Evolutionary conservation across 2,797 vertebrate genomes (phyloP), one percentile per base, ranked within the genome.

Genomic region (Myotis findleyi): DNA sequence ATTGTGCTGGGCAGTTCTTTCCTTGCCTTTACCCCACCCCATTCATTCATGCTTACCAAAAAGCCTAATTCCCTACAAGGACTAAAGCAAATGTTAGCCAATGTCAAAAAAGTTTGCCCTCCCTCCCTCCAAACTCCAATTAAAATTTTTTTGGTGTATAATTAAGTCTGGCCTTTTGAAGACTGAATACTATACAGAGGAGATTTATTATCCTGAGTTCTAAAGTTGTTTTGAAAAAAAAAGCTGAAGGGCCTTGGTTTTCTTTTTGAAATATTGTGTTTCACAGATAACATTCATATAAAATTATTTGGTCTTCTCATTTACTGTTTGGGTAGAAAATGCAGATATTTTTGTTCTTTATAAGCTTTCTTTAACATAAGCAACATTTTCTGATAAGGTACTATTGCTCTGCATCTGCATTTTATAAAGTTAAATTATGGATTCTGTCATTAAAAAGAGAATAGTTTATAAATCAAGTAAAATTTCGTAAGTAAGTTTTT

Each of bases 381-480:
- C 53, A 87, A 73, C 62, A 59, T 20, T 94, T 36, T 85, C 77
- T 87, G 62, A 30, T 83, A 84, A 95, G 81, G 57, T 88, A 82
- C 72, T 47, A 75, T 80, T 73, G 44, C 69, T 83, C 0, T 87
- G 14, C 51, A 87, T 95, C 93, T 95, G 94, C 89, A 87, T 95
- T 95, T 82, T 91, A 89, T 49, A 95, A 76, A 97, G 95, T 95
- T 95, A 94, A 97, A 95, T 95, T 89, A 93, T 89, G 68, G 71
- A 75, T 93, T 93, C 83, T 89, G 87, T 91, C 94, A 87, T 91
- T 97, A 89, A 96, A 94, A 92, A 94, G 41, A 53, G 36, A 93
- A 86, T 85, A 85, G 85, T 93, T 96, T 96, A 94, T 95, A 87
- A 97, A 97, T 96, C 94, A 86, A 96, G 79, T 93, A 95, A 95